These are phyloP conservation scores for Heterotis niloticus DNA, from an alignment of 2,113 vertebrate genomes.

Conservation along the genomic window DNA sequence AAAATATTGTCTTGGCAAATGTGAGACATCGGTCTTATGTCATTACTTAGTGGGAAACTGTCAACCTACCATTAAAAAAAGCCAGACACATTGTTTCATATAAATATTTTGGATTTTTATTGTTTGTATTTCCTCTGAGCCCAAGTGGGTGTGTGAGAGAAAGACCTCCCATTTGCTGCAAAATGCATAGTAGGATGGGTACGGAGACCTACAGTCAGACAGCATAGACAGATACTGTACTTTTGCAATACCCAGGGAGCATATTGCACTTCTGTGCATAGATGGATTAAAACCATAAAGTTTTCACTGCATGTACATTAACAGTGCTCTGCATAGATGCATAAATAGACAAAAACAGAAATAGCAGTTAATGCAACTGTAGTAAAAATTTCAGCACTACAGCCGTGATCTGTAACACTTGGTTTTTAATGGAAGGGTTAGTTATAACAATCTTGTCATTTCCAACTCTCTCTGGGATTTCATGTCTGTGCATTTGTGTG, in stretches of 20 bases:
- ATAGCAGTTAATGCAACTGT: slow-evolving; percentile 27
- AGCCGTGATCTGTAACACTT: slow-evolving; percentile 25
- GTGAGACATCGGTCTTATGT: neutral
- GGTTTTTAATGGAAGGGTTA: slow-evolving; percentile 18
- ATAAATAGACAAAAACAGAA: slow-evolving; percentile 39
- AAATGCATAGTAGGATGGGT: slow-evolving; percentile 60
- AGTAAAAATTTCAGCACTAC: slow-evolving; percentile 34
- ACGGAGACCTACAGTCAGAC: slow-evolving; percentile 30
- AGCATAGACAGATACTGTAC: slow-evolving; percentile 10
- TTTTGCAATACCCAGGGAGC: slow-evolving; percentile 15
- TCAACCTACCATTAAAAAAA: neutral
- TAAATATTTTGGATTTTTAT: slow-evolving; percentile 52
- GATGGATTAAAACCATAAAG: slow-evolving; percentile 36
- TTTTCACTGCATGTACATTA: slow-evolving; percentile 40
- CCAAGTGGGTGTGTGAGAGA: slow-evolving; percentile 29
- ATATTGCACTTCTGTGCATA: slow-evolving; percentile 41
- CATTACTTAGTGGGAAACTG: neutral
- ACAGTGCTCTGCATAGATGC: slow-evolving; percentile 61
- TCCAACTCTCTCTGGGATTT: slow-evolving; percentile 46
- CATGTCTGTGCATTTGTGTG: slow-evolving; percentile 17
- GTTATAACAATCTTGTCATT: slow-evolving; percentile 28
- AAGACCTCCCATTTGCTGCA: slow-evolving; percentile 30
- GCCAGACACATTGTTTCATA: slow-evolving; percentile 48
- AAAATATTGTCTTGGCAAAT: slow-evolving; percentile 20
- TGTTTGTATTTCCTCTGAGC: slow-evolving; percentile 39